Percentiles rank a stretch among this genome's conserved stretches.
phyloP scores from a whole-genome alignment of 2,113 vertebrate genomes.

The Festucalex cinctus region DNA sequence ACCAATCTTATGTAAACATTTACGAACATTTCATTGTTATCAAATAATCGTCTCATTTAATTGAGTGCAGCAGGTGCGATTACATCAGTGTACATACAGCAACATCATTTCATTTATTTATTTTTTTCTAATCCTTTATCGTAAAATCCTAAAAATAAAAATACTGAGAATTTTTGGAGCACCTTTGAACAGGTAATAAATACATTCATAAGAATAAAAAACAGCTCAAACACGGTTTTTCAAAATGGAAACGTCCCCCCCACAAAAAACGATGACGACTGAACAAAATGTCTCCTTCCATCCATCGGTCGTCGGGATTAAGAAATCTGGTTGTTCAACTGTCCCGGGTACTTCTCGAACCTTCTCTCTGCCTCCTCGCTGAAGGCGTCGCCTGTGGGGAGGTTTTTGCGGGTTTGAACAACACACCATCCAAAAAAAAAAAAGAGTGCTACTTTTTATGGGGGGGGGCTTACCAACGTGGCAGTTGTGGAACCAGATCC shows the following conservation, averaged over 20 bases:
- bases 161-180: conserved; percentile 10
- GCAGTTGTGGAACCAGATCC: conserved; percentile 96
- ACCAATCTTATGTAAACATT: not conserved
- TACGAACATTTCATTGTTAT: not conserved
- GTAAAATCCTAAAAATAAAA: conserved; percentile 19
- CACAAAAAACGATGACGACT: not conserved
- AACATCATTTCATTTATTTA: conserved; percentile 13
- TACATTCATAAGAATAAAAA: conserved; percentile 49
- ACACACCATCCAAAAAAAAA: not conserved
- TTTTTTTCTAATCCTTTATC: not conserved
- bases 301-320: conserved; percentile 53
- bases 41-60: conserved; percentile 29
- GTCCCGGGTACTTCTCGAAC: conserved; percentile 93
- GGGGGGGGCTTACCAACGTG: conserved; percentile 77
- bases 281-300: not conserved
- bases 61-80: conserved; percentile 38
- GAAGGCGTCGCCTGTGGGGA: conserved; percentile 82
- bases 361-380: conserved; percentile 90
- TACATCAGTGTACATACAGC: conserved; percentile 39
- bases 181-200: conserved; percentile 51
- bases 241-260: not conserved
- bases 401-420: not conserved
- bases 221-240: not conserved
- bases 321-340: conserved; percentile 90
- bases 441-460: not conserved